Percentiles rank a stretch among this genome's conserved stretches.
These are phyloP conservation scores for Cyphomyrus plagiostoma DNA, from an alignment of 2,113 vertebrate species.

Conservation along the genomic window DNA sequence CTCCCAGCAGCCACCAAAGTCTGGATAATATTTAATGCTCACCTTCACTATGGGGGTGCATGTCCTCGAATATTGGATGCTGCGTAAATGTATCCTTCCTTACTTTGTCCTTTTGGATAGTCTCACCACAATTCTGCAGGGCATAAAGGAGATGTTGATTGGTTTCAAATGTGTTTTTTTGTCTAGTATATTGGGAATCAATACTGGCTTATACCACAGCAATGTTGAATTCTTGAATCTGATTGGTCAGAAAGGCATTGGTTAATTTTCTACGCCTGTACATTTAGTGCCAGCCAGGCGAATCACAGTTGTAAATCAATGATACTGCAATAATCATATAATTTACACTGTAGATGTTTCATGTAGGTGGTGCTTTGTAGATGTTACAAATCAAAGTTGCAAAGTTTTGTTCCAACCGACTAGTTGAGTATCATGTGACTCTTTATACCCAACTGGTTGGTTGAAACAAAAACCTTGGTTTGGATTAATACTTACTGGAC, in stretches of 20 bases:
- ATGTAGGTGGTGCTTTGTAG: background rate
- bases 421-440: background rate
- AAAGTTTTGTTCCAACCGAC: background rate
- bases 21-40: background rate
- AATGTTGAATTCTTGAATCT: background rate
- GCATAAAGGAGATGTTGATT: background rate
- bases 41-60: background rate
- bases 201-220: background rate
- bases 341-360: background rate
- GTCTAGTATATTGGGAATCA: background rate
- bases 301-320: background rate
- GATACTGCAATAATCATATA: background rate
- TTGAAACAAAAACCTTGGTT: background rate
- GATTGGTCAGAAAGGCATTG: background rate
- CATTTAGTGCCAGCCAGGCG: background rate
- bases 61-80: background rate
- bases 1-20: background rate
- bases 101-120: background rate
- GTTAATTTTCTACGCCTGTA: background rate
- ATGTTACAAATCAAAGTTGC: background rate
- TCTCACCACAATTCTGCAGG: background rate
- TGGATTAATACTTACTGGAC: background rate
- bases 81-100: background rate
- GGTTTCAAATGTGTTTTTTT: background rate
- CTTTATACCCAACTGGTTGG: background rate